Conservation (phyloP, 2,797 vertebrate genomes). For the Manis pentadactyla region DNA sequence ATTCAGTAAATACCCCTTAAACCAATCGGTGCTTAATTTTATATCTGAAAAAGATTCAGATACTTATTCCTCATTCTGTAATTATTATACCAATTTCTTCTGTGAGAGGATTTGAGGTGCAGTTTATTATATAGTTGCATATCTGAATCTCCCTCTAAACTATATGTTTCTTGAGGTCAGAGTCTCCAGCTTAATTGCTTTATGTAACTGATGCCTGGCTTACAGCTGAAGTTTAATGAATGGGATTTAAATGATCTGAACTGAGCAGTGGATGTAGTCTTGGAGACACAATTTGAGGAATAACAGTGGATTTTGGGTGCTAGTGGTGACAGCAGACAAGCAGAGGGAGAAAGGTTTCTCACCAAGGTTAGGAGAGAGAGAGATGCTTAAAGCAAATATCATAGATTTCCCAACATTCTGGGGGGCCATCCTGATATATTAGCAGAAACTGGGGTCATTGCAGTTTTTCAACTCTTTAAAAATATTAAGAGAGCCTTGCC, state of each 20-base stretch:
- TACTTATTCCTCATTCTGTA: background rate
- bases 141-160: background rate
- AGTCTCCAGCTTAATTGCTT: background rate
- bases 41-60: background rate
- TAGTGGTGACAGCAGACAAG: fast-evolving
- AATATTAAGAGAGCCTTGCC: background rate
- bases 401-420: background rate
- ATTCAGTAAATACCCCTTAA: background rate
- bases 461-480: background rate
- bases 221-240: background rate
- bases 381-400: background rate
- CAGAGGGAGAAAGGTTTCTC: background rate
- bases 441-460: background rate
- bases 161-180: background rate
- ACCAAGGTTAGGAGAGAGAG: background rate
- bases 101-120: too few relatives aligned
- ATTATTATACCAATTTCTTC: background rate
- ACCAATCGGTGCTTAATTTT: background rate
- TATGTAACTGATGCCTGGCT: background rate
- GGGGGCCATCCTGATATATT: background rate
- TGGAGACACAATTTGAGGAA: background rate
- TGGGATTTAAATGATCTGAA: background rate
- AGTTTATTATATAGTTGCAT: background rate
- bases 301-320: background rate
- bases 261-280: background rate